Conservation (phyloP, 37 sponge, comb jelly and placozoan genomes). For the Oopsacas minuta region DNA sequence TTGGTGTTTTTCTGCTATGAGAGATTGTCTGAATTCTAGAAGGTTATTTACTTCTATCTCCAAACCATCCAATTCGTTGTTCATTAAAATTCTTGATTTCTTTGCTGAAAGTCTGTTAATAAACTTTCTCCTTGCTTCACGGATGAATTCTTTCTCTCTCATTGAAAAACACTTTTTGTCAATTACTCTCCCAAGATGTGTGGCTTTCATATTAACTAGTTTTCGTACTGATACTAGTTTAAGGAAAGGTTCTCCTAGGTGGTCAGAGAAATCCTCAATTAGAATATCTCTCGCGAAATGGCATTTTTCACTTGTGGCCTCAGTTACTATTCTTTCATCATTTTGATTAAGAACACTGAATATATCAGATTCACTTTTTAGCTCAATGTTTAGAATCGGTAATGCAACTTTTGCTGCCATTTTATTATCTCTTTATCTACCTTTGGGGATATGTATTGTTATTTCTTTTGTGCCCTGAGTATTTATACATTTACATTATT, state of each 20-base stretch:
- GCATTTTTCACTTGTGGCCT: background rate
- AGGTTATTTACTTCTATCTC: background rate
- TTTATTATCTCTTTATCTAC: background rate
- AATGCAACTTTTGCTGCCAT: background rate
- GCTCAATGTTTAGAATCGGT: background rate
- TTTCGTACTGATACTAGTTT: background rate
- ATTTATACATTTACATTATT: background rate
- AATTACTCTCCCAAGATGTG: background rate
- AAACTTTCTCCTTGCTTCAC: constrained; percentile 13
- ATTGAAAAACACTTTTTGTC: background rate
- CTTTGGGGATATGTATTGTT: background rate
- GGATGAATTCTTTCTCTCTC: constrained; percentile 1
- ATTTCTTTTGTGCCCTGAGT: background rate
- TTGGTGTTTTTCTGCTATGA: background rate
- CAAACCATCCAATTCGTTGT: background rate
- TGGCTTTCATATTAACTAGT: background rate
- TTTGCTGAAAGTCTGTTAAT: constrained; percentile 13
- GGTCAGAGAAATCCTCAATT: background rate
- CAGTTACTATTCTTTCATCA: background rate
- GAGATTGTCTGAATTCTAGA: background rate
- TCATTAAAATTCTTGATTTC: constrained; percentile 6
- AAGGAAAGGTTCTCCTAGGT: background rate
- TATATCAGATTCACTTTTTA: constrained; percentile 14
- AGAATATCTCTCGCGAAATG: background rate
- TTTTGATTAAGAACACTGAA: background rate